Evolutionary conservation across 2,888 invertebrate genomes (phyloP), one percentile per base, ranked within the genome.

Genomic region (Abrostola triplasia): DNA sequence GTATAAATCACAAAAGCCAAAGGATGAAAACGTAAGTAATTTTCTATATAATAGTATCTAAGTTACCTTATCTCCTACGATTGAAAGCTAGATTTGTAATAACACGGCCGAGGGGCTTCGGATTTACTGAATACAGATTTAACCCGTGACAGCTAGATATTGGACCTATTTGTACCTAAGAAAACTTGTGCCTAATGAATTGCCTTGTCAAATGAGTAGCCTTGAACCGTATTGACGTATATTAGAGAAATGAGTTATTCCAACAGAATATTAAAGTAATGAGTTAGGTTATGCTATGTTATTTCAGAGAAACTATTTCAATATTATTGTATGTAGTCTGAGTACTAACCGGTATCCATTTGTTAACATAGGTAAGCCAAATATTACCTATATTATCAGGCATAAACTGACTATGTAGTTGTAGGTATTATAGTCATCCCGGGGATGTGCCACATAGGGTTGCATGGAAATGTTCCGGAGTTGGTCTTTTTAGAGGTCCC

Each of bases 171-270:
- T 40, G 13, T 50, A 54, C 41, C 38, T 37, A 13, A 41, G 40
- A 52, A 66, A 58, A 67, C 5, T 36, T 54, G 8, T 36, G 8
- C 35, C 59, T 62, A 53, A 62, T 66, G 47, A 57, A 59, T 59
- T 62, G 52, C 41, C 42, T 35, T 57, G 59, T 63, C 67, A 59
- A 59, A 67, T 48, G n/a, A 10, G 47, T 49, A 40, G 10, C 44
- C 8, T 8, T 24, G 24, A 56, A 24, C 35, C 51, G 37, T 37
- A 58, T 48, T 60, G 57, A 41, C 24, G 36, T 51, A 37, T 5
- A 52, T 44, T 24, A 24, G 7, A 61, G 7, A 52, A 49, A 56
- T 38, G 0, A 5, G n/a, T 10, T 51, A 41, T 6, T 38, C 6
- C 48, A n/a, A 37, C 42, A 54, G 40, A 36, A 13, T 5, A 0